These are phyloP conservation scores for Copidosoma floridanum DNA, from an alignment of 1,140 invertebrate genomes.

Conservation along the genomic window DNA sequence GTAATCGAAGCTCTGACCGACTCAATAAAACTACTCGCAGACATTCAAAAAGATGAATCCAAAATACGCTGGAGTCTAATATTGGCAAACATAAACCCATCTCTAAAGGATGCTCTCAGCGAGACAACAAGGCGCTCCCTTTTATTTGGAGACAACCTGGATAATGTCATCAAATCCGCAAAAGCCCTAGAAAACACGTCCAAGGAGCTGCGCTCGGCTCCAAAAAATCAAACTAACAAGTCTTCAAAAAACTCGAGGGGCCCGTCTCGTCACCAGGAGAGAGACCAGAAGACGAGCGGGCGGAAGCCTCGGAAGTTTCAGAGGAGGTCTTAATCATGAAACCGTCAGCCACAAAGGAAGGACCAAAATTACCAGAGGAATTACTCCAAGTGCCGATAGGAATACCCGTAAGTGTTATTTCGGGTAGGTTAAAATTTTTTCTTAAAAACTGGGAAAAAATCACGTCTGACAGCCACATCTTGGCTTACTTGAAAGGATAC, in stretches of 20 bases:
- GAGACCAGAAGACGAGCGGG: too few relatives aligned
- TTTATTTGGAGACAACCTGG: neutral
- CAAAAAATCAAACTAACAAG: neutral
- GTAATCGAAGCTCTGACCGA: neutral
- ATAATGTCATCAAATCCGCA: neutral
- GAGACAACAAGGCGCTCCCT: neutral
- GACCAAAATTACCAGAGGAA: too few relatives aligned
- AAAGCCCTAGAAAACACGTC: too few relatives aligned
- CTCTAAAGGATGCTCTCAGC: neutral
- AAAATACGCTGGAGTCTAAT: neutral
- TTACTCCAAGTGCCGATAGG: too few relatives aligned
- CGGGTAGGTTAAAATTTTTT: too few relatives aligned
- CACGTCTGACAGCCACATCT: neutral
- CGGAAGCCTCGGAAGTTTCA: too few relatives aligned
- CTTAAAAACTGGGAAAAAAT: too few relatives aligned
- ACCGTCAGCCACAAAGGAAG: too few relatives aligned
- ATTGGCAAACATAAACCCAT: neutral
- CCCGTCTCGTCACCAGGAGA: too few relatives aligned
- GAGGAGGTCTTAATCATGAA: neutral
- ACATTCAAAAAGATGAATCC: neutral
- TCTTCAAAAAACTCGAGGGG: neutral
- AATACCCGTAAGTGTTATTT: too few relatives aligned
- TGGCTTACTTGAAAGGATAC: slow-evolving; percentile 5
- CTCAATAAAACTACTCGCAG: neutral
- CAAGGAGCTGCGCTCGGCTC: neutral